A percentile compares a stretch with the other conserved stretches of the same genome.
Conservation (phyloP, 2,888 invertebrate species). For the Myopa tessellatipennis region DNA sequence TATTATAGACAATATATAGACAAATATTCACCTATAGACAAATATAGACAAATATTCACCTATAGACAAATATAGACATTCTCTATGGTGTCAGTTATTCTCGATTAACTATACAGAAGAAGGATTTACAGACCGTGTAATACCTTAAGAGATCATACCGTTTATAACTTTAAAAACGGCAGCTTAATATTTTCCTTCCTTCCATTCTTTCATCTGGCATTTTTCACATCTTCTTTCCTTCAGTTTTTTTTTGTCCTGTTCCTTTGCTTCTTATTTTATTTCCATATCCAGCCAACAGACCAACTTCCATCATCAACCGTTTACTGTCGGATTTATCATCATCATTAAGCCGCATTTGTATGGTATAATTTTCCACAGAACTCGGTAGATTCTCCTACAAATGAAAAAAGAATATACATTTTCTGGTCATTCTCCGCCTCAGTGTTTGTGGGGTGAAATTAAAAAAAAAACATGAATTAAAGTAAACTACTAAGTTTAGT, state of each 20-base stretch:
- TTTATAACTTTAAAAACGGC: too few species aligned
- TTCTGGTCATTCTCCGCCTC: background rate
- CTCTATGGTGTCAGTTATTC: too few species aligned
- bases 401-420: background rate
- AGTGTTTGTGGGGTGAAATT: background rate
- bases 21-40: too few species aligned
- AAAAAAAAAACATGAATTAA: background rate
- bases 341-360: constrained; percentile 16
- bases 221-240: too few species aligned
- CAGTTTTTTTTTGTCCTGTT: background rate
- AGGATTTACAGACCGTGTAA: too few species aligned
- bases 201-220: too few species aligned
- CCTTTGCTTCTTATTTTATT: background rate
- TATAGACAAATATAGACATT: too few species aligned
- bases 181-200: too few species aligned
- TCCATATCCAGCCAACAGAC: background rate
- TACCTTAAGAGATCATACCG: too few species aligned
- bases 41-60: too few species aligned
- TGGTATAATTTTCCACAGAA: constrained; percentile 18
- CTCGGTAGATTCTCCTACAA: background rate
- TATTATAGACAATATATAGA: too few species aligned
- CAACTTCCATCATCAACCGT: background rate
- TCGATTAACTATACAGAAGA: too few species aligned
- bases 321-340: constrained; percentile 22
- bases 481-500: constrained; percentile 44